phyloP scores from a whole-genome alignment of 2,113 vertebrate genomes.

The Oncorhynchus mykiss region DNA sequence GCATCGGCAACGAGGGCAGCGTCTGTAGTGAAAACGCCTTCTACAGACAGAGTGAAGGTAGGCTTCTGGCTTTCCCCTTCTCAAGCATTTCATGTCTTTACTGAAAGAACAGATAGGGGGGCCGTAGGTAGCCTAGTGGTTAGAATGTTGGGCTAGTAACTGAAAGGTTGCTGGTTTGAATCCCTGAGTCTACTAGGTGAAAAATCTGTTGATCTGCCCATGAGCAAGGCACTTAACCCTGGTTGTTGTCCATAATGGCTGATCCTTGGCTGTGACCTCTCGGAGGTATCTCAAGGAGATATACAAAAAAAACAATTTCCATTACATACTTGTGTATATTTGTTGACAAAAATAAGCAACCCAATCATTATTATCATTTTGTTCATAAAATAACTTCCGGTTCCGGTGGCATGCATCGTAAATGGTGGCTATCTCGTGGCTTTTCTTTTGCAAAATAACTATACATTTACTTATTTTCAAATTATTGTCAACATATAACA shows the following conservation, averaged over 20 bases:
- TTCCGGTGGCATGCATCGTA: too few relatives aligned
- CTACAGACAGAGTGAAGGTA: constrained; percentile 90
- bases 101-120: not conserved
- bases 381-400: too few relatives aligned
- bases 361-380: too few relatives aligned
- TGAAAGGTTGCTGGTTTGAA: not conserved
- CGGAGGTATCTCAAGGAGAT: too few relatives aligned
- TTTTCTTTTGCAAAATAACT: not conserved
- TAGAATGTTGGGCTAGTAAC: not conserved
- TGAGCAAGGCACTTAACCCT: too few relatives aligned
- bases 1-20: constrained; percentile 86
- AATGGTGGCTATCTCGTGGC: too few relatives aligned
- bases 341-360: too few relatives aligned
- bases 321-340: too few relatives aligned
- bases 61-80: not conserved
- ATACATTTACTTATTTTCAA: not conserved
- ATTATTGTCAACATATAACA: too few relatives aligned
- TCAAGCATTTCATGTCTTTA: not conserved
- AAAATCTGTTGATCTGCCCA: not conserved
- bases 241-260: too few relatives aligned
- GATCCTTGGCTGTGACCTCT: too few relatives aligned
- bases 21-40: constrained; percentile 88
- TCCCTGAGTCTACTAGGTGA: not conserved
- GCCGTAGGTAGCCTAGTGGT: not conserved
- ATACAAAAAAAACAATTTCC: too few relatives aligned